Evolutionary conservation across 2,113 vertebrate species (phyloP).

Genomic region (Bubo blakistoni): DNA sequence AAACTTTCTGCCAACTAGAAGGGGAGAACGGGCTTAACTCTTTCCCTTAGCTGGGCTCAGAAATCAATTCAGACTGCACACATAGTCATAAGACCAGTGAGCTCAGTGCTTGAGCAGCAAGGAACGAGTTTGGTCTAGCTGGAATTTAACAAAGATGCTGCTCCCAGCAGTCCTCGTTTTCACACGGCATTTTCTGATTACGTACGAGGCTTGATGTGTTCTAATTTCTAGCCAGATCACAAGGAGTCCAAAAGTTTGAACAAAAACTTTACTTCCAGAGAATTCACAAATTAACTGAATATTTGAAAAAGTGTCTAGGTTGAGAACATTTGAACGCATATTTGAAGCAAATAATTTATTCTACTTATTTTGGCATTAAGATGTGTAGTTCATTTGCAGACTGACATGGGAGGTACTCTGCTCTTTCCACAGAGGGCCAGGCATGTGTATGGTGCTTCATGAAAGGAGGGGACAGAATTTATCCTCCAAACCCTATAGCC

Average conservation of each 20-base stretch:
- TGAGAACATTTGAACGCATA: rapidly evolving
- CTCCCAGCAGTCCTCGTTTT: conserved; percentile 26
- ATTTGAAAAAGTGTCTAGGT: background rate
- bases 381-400: background rate
- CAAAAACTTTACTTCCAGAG: conserved; percentile 10
- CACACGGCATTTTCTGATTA: conserved; percentile 48
- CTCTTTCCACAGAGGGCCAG: background rate
- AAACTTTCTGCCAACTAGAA: conserved; percentile 83
- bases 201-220: background rate
- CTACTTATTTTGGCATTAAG: background rate
- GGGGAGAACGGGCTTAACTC: conserved; percentile 77
- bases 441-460: background rate
- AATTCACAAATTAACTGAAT: background rate
- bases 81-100: background rate
- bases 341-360: conserved; percentile 14
- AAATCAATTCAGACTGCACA: conserved; percentile 30
- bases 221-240: background rate
- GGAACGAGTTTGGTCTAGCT: background rate
- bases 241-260: background rate
- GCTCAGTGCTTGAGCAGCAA: conserved; percentile 17
- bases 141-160: conserved; percentile 46
- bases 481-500: background rate
- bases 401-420: background rate
- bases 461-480: background rate
- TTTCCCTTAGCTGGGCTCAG: conserved; percentile 67